Evolutionary conservation across 2,797 vertebrate species (phyloP), one percentile per base, ranked within the genome.

Genomic region (Anguilla anguilla): DNA sequence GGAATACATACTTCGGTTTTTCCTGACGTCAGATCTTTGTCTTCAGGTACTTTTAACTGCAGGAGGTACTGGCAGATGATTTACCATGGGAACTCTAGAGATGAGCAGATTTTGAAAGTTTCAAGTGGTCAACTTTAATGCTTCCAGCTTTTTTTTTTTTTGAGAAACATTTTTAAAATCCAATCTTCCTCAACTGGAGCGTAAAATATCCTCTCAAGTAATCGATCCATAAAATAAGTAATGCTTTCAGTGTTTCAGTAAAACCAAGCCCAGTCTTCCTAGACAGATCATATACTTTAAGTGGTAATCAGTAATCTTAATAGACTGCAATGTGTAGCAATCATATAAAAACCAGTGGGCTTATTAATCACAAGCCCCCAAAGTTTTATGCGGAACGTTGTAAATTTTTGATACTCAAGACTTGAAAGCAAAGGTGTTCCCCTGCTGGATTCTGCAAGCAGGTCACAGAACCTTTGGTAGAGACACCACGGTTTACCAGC

Each of bases 351-450:
- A 64, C 5, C 7, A 17, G n/a, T 10, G n/a, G 72, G 28, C 43
- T 74, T 72, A 55, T 43, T 67, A 13, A 84, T 13, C 22, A 57
- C 55, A n/a, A 31, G 25, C 46, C 87, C 64, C 43, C 46, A 22
- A 7, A 46, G 0, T 64, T 72, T 77, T 88, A 90, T 89, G 82
- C 57, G 49, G 67, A 88, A 39, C 51, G 39, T 17, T 84, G 83
- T 87, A 87, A 89, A 85, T 28, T 35, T 61, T 88, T n/a, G 87
- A 86, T 92, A 86, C 89, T 86, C 15, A 87, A 91, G 89, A 90
- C 88, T 91, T 91, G 89, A 92, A 94, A 92, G 91, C 84, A 82
- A n/a, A 88, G 89, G 91, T 90, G 89, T 91, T 89, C 92, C 95
- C 93, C 93, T 94, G 93, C 89, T 91, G 87, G 86, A 43, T 22